These are phyloP conservation scores for Myodes glareolus DNA, from an alignment of 2,113 vertebrate species.

Conservation along the genomic window DNA sequence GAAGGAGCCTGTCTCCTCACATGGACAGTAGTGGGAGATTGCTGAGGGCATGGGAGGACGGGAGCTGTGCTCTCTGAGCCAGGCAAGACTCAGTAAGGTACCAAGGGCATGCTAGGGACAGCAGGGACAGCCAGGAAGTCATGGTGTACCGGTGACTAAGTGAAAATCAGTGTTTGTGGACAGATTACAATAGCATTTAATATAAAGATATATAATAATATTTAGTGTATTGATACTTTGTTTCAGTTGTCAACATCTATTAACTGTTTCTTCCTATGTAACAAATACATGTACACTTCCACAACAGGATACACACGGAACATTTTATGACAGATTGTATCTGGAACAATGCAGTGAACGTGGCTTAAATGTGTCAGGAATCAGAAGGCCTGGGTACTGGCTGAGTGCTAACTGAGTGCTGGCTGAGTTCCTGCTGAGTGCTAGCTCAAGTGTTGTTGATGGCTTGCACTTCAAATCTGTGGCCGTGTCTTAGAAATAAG, in stretches of 20 bases:
- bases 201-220: neutral
- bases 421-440: accelerated
- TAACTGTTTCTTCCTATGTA: neutral
- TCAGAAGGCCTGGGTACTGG: neutral
- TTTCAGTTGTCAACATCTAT: neutral
- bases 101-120: neutral
- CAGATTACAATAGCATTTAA: neutral
- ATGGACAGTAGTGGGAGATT: neutral
- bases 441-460: neutral
- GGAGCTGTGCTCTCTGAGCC: neutral
- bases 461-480: neutral
- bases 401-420: no score
- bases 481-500: neutral
- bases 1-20: neutral
- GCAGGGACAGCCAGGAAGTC: neutral
- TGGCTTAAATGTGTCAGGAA: no score
- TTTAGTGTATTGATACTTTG: neutral
- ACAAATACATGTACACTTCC: neutral
- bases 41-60: neutral
- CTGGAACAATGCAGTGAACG: neutral
- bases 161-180: neutral
- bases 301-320: neutral
- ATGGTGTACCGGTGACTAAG: neutral
- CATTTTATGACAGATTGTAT: neutral
- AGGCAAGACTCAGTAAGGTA: neutral